A percentile compares a stretch with the other conserved stretches of the same genome.
These are phyloP conservation scores for Glomeris maerens DNA, from an alignment of 1,140 invertebrate genomes.

Conservation along the genomic window DNA sequence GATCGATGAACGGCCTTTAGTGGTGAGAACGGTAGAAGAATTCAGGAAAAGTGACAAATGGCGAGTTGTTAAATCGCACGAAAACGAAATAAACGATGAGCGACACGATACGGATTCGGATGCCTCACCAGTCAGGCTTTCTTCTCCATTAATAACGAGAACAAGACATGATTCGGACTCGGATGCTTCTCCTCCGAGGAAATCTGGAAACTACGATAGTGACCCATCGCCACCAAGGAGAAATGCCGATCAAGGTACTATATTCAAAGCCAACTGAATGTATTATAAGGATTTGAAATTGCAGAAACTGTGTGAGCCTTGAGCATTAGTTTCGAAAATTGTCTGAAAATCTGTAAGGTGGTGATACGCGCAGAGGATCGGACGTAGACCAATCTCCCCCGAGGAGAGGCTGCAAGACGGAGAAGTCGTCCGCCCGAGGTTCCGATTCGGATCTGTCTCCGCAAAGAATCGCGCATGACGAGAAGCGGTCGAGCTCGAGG, in stretches of 20 bases:
- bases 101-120: constrained; percentile 22
- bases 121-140: constrained; percentile 13
- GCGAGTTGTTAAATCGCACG: constrained; percentile 42
- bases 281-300: no score
- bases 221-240: constrained; percentile 18
- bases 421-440: neutral
- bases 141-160: neutral
- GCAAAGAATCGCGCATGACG: constrained; percentile 14
- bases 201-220: constrained; percentile 15
- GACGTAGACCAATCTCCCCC: constrained; percentile 21
- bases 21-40: constrained; percentile 46
- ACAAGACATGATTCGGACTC: constrained; percentile 22
- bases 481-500: constrained; percentile 20
- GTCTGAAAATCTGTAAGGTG: no score
- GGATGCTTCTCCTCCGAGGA: constrained; percentile 22
- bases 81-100: neutral
- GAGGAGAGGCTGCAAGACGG: constrained; percentile 13
- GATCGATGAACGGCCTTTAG: constrained; percentile 65
- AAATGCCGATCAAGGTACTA: no score
- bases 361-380: no score
- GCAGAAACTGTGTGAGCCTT: no score
- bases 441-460: constrained; percentile 21
- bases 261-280: no score
- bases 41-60: constrained; percentile 51
- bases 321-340: no score